Percentiles rank a stretch among this genome's conserved stretches.
Evolutionary conservation across 2,797 vertebrate genomes (phyloP).

Genomic region (Arrhamphus sclerolepis): DNA sequence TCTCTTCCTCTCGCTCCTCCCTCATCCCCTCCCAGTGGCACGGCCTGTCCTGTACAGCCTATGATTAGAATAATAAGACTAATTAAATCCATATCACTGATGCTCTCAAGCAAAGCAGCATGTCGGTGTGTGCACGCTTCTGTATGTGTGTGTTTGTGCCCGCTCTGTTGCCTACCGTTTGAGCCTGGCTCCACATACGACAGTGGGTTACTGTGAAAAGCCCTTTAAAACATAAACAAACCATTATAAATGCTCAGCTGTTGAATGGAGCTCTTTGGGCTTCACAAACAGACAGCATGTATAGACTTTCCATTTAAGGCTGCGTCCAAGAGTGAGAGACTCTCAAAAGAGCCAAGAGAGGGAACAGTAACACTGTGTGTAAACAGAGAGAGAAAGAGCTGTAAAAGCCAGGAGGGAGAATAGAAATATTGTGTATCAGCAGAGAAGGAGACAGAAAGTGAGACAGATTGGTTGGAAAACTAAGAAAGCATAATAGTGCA

Average conservation of each 20-base stretch:
- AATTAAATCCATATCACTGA: conserved; percentile 73
- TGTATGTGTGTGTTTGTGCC: conserved; percentile 5
- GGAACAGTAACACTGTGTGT: conserved; percentile 72
- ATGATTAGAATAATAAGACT: conserved; percentile 77
- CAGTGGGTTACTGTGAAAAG: conserved; percentile 72
- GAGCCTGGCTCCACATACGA: conserved; percentile 61
- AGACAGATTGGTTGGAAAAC: conserved; percentile 38
- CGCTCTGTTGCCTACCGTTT: conserved; percentile 39
- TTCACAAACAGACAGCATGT: conserved; percentile 64
- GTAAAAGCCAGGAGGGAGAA: conserved; percentile 47
- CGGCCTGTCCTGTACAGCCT: conserved; percentile 72
- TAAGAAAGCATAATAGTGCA: conserved; percentile 32
- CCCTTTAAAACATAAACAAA: conserved; percentile 75
- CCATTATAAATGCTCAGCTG: conserved; percentile 78
- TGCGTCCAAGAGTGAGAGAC: conserved; percentile 57
- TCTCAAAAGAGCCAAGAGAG: conserved; percentile 66
- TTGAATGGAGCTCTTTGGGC: conserved; percentile 61
- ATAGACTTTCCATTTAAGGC: conserved; percentile 79
- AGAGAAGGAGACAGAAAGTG: conserved; percentile 43
- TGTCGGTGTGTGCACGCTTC: conserved; percentile 12
- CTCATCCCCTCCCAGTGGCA: conserved; percentile 47
- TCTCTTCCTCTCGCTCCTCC: conserved; percentile 1
- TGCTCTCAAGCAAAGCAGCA: conserved; percentile 45
- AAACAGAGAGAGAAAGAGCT: conserved; percentile 44
- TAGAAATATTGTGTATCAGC: conserved; percentile 51